phyloP scores from a whole-genome alignment of 2,888 invertebrate genomes.

The Microplitis manilae region DNA sequence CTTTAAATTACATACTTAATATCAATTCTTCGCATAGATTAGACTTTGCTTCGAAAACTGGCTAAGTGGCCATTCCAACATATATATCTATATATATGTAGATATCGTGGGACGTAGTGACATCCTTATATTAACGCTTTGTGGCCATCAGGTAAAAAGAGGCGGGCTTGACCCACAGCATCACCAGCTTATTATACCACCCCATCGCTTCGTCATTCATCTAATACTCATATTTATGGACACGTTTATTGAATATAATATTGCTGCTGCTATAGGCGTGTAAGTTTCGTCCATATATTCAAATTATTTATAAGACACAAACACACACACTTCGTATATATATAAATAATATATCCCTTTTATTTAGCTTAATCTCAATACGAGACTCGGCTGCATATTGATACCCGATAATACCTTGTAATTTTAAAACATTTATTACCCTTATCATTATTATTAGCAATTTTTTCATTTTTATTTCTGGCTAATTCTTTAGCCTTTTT shows the following conservation, averaged over 20 bases:
- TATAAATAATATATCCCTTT: constrained; percentile 12
- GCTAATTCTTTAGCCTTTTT: background rate
- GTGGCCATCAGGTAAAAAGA: background rate
- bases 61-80: too few species aligned
- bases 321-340: background rate
- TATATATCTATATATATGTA: too few species aligned
- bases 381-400: background rate
- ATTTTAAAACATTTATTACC: constrained; percentile 11
- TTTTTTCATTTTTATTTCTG: constrained; percentile 7
- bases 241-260: constrained; percentile 58
- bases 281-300: too few species aligned
- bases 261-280: constrained; percentile 11
- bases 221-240: constrained; percentile 61
- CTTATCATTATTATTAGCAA: constrained; percentile 12
- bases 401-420: constrained; percentile 15
- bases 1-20: too few species aligned
- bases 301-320: too few species aligned
- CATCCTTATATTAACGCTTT: background rate
- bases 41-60: too few species aligned
- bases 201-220: constrained; percentile 57
- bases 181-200: constrained; percentile 47
- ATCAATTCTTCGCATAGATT: too few species aligned
- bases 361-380: constrained; percentile 26
- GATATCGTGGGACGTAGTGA: background rate
- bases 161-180: constrained; percentile 2